These are phyloP conservation scores for Odocoileus hemionus DNA, from an alignment of 2,113 vertebrate genomes.

Conservation along the genomic window DNA sequence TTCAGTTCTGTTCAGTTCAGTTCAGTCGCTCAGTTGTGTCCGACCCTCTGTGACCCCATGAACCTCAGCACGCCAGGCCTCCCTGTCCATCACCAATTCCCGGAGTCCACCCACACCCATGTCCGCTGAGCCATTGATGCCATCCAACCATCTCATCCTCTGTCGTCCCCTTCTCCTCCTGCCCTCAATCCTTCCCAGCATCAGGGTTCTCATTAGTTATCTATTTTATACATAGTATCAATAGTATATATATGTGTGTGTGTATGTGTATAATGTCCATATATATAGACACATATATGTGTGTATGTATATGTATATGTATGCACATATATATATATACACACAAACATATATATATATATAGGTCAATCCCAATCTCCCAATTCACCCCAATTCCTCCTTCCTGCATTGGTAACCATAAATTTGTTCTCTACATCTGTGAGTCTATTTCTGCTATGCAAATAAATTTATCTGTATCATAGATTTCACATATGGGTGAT, in stretches of 20 bases:
- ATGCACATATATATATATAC: not conserved
- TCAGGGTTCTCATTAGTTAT: not conserved
- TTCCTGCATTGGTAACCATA: not conserved
- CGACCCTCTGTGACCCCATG: fast-evolving
- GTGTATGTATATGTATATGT: not conserved
- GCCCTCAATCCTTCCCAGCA: not conserved
- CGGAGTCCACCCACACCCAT: not conserved
- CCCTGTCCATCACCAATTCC: not conserved
- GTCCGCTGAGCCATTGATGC: fast-evolving
- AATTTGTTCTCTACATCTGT: not conserved
- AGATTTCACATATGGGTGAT: not conserved
- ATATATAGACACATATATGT: not conserved
- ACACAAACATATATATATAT: fast-evolving
- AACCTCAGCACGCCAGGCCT: not conserved
- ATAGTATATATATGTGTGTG: not conserved
- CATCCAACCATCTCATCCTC: not conserved
- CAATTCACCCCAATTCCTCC: not conserved
- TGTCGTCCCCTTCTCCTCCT: not conserved
- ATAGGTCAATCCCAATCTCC: not conserved
- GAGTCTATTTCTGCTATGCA: not conserved
- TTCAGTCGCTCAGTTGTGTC: fast-evolving
- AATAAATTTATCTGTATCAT: not conserved
- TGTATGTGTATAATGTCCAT: not conserved
- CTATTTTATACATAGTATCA: not conserved
- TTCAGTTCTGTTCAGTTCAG: not conserved